Evolutionary conservation across 2,113 vertebrate species (phyloP).

Genomic region (Caranx ignobilis): DNA sequence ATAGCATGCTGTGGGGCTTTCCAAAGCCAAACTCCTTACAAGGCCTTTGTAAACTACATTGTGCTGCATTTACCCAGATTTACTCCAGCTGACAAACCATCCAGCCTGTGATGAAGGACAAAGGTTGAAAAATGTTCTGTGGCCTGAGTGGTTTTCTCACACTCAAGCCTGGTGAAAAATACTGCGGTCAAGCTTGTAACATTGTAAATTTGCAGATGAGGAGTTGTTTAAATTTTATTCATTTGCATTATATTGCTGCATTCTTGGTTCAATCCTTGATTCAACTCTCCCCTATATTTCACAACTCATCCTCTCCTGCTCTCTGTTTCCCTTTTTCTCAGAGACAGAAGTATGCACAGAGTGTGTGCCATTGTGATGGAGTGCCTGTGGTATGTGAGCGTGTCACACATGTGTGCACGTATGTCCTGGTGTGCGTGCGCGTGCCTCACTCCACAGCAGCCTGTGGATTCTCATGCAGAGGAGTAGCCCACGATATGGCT

Average conservation of each 20-base stretch:
- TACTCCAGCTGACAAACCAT: slow-evolving; percentile 54
- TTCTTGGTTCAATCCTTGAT: slow-evolving; percentile 31
- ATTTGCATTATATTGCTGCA: slow-evolving; percentile 40
- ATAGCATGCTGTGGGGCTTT: slow-evolving; percentile 76
- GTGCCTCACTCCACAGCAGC: slow-evolving; percentile 19
- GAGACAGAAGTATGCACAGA: slow-evolving; percentile 7
- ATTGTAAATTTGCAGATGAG: slow-evolving; percentile 36
- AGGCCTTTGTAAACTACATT: slow-evolving; percentile 60
- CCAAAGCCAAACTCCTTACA: slow-evolving; percentile 71
- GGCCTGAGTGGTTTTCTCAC: slow-evolving; percentile 41
- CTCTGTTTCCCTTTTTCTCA: slow-evolving; percentile 53
- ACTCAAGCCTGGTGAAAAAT: slow-evolving; percentile 33
- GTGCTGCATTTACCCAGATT: slow-evolving; percentile 57
- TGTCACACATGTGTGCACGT: slow-evolving; percentile 16
- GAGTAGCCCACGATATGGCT: slow-evolving; percentile 23
- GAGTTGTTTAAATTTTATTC: slow-evolving; percentile 37
- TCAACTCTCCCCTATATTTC: slow-evolving; percentile 53
- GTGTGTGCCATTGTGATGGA: not conserved
- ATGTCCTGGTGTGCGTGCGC: not conserved
- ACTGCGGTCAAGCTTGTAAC: slow-evolving; percentile 15
- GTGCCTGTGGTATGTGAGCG: slow-evolving; percentile 40
- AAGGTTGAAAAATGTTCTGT: slow-evolving; percentile 57
- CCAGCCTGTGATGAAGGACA: slow-evolving; percentile 41
- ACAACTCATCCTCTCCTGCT: slow-evolving; percentile 43
- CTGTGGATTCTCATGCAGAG: slow-evolving; percentile 45